Conservation (phyloP, 2,113 vertebrate genomes). For the Psittacara wagleri region DNA sequence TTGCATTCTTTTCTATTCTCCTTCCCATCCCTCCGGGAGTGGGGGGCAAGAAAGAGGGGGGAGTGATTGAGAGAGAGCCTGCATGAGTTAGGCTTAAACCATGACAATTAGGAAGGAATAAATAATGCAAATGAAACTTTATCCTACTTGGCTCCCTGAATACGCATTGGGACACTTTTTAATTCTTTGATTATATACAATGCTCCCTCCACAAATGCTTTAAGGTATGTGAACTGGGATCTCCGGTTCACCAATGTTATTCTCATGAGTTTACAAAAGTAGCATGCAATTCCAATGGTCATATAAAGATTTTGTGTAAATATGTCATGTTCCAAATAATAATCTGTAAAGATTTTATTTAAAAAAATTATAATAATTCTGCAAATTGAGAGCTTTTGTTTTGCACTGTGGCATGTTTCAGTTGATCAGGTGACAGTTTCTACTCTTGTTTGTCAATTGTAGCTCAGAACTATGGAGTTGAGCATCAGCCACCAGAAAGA, state of each 20-base stretch:
- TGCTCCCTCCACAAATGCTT: not conserved
- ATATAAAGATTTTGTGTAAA: not conserved
- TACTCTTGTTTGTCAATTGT: not conserved
- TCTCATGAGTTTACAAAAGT: not conserved
- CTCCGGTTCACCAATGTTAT: not conserved
- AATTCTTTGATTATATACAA: not conserved
- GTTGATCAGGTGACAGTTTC: not conserved
- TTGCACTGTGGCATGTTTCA: not conserved
- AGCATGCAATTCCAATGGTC: not conserved
- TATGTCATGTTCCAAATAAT: not conserved
- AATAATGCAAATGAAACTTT: not conserved
- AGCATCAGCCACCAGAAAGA: not conserved
- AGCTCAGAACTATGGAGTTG: not conserved
- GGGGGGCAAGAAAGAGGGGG: too few species aligned
- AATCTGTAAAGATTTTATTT: not conserved
- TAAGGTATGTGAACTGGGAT: not conserved
- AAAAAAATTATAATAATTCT: not conserved
- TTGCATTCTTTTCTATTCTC: too few species aligned
- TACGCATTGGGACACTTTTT: not conserved
- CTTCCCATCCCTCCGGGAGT: too few species aligned
- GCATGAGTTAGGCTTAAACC: too few species aligned
- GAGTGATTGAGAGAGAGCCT: too few species aligned
- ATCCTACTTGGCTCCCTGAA: not conserved
- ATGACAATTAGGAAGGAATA: not conserved
- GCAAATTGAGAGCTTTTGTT: not conserved